phyloP scores from a whole-genome alignment of 2,888 invertebrate genomes.

The Drosophila limbata region DNA sequence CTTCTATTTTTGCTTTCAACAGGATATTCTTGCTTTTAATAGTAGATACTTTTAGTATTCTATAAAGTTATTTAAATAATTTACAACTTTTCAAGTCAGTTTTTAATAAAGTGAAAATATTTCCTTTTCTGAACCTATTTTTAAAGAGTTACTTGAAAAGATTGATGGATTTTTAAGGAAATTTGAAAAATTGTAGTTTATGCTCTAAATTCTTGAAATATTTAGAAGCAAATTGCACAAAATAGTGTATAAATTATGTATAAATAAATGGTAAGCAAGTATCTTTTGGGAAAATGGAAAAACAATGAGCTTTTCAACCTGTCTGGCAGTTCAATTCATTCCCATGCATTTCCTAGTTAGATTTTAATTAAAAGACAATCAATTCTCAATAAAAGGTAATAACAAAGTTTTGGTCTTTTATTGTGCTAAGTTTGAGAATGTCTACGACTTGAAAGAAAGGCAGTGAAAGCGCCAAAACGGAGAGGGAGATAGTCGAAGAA shows the following conservation, averaged over 20 bases:
- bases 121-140: not conserved
- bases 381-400: slow-evolving; percentile 10
- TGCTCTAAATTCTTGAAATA: not conserved
- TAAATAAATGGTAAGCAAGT: not conserved
- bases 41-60: too few species aligned
- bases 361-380: not conserved
- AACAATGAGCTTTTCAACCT: slow-evolving; percentile 4
- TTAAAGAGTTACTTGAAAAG: not conserved
- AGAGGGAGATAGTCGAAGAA: not conserved
- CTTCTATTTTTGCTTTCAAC: too few species aligned
- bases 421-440: slow-evolving; percentile 9
- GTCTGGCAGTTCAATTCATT: not conserved
- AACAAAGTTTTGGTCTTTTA: slow-evolving; percentile 10
- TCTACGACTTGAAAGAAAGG: slow-evolving; percentile 17
- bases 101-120: not conserved
- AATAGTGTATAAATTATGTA: not conserved
- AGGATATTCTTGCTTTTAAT: too few species aligned
- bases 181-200: not conserved
- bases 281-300: not conserved
- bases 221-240: not conserved
- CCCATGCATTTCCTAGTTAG: not conserved
- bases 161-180: not conserved
- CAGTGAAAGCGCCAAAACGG: not conserved
- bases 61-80: too few species aligned
- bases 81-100: not conserved